Evolutionary conservation across 2,888 invertebrate species (phyloP), one percentile per base, ranked within the genome.

Genomic region (Tenthredo mesomela): DNA sequence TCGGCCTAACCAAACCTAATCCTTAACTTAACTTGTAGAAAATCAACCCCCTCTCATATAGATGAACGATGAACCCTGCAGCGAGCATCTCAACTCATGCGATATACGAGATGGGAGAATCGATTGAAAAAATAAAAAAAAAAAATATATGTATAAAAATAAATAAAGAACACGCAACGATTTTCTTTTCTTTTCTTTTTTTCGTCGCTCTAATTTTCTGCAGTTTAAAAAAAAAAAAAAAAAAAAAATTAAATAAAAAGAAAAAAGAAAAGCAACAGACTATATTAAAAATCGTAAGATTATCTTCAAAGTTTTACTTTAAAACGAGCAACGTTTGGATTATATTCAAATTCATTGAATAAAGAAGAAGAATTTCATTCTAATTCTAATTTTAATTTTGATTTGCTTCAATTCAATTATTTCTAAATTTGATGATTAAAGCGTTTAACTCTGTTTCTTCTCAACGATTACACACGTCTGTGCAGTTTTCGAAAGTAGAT

Each of bases 41-140:
- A 5, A 67, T 29, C 33, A 21, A 43, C 73, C 43, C 73, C 43
- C 73, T 4, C 25, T 0, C 37, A 37, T 37, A 61, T 12, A 67
- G 25, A 67, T 67, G 33, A 67, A 33, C 33, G 29, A 33, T 18
- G 29, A 67, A 67, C 67, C 67, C n/a, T n/a, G n/a, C n/a, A 29
- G 7, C 21, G n/a, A 1, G n/a, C 21, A 25, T 43, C 25, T 40
- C 73, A 18, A 37, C 33, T n/a, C 33, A 18, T 37, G 87, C 87
- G 88, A 84, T 84, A 83, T 84, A 82, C 82, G 85, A 82, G 78
- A 58, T 43, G 80, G 82, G 61, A 61, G 25, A 61, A 61, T 61
- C 21, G 61, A 61, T 61, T 61, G 61, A 25, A 61, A 25, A 61
- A 61, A 25, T 61, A 2, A 29, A 10, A 61, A 25, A 3, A 61